phyloP scores from a whole-genome alignment of 2,113 vertebrate species.

The Prietella phreatophila region DNA sequence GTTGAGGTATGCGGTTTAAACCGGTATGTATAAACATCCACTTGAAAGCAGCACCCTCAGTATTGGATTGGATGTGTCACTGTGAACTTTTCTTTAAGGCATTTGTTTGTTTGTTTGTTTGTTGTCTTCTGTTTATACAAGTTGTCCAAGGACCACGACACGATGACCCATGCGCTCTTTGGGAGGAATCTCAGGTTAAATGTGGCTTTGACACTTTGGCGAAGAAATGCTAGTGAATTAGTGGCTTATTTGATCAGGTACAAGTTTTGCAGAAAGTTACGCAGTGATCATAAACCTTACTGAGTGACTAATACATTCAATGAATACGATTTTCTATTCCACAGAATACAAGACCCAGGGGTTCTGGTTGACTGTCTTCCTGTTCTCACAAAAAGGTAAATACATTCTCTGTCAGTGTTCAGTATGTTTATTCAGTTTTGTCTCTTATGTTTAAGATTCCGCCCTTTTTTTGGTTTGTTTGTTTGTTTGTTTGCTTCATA shows the following conservation, averaged over 20 bases:
- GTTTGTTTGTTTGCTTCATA: constrained; percentile 57
- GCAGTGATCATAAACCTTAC: not conserved
- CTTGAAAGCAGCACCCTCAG: not conserved
- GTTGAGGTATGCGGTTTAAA: not conserved
- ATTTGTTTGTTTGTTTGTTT: not conserved
- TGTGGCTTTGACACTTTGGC: constrained; percentile 96
- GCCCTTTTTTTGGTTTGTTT: too few relatives aligned
- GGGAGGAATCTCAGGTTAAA: constrained; percentile 92
- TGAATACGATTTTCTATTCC: constrained; percentile 19
- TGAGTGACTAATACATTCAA: not conserved
- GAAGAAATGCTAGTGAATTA: constrained; percentile 89
- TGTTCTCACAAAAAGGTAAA: constrained; percentile 91
- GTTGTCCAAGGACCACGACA: constrained; percentile 95
- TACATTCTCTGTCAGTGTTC: constrained; percentile 11
- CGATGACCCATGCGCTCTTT: constrained; percentile 92
- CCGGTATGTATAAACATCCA: not conserved
- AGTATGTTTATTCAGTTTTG: not conserved
- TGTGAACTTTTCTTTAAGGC: not conserved
- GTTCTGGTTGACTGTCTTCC: constrained; percentile 94
- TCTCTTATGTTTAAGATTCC: not conserved
- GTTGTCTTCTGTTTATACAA: constrained; percentile 55
- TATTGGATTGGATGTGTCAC: not conserved
- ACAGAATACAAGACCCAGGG: constrained; percentile 91
- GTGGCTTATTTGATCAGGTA: constrained; percentile 94
- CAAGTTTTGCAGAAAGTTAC: constrained; percentile 43